Percentiles rank a stretch among this genome's conserved stretches.
phyloP scores from a whole-genome alignment of 1,140 invertebrate species.

The Pomacea maculata region DNA sequence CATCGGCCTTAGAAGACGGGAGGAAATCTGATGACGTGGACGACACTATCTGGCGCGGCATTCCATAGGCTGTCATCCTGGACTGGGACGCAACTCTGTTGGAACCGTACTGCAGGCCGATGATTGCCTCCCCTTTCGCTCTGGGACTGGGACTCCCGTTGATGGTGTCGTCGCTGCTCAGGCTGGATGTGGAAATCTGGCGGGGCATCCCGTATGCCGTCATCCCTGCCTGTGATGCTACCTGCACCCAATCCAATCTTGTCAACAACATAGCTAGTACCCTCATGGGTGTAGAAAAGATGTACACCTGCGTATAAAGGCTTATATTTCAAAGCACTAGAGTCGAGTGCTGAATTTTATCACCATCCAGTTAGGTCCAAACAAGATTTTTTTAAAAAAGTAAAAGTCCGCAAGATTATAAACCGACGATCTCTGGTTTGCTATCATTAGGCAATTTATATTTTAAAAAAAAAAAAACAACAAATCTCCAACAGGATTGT shows the following conservation, averaged over 20 bases:
- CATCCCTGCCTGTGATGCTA: slow-evolving; percentile 15
- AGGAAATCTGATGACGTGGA: background rate
- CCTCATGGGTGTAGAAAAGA: background rate
- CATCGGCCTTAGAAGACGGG: no score
- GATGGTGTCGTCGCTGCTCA: background rate
- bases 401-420: background rate
- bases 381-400: background rate
- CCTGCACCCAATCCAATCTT: background rate
- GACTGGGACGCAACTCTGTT: slow-evolving; percentile 28
- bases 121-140: background rate
- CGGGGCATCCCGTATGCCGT: slow-evolving; percentile 18
- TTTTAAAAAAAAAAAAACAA: background rate
- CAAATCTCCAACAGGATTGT: background rate
- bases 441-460: background rate
- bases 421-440: background rate
- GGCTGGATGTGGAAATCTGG: slow-evolving; percentile 9
- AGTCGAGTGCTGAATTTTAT: background rate
- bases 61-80: slow-evolving; percentile 25
- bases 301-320: background rate
- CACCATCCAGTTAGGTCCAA: background rate
- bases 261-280: no score
- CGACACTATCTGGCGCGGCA: slow-evolving; percentile 21
- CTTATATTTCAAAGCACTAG: no score
- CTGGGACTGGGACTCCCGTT: background rate
- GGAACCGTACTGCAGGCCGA: slow-evolving; percentile 26